Base-by-base conservation (phyloP, 2,888 invertebrate genomes). In the Miltochrista miniata region DNA sequence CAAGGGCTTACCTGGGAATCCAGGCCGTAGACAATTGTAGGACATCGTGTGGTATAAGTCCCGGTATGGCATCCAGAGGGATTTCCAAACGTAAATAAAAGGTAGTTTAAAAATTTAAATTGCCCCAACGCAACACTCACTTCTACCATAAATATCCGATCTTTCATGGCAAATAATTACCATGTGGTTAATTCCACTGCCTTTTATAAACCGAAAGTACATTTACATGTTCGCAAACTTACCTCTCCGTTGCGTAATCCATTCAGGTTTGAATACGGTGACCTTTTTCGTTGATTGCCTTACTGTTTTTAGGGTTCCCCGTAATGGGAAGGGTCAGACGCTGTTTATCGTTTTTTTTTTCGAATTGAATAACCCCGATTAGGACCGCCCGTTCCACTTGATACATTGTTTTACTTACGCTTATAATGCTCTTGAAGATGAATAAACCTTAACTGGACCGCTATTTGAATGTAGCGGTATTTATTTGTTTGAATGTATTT, bases 121-220 rank as follows among this genome's bases (percentile, higher is more conserved):
- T 13, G 18, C 24, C 29, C 29, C 29, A 29, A 35, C 36, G 13
- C 38, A 33, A 45, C 39, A 41, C 40, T 45, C 40, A 39, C 40
- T 50, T 15, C 14, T 30, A 3, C 12, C 18, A 35, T 13, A 36
- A 46, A 12, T 7, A 34, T 8, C 24, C 29, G 30, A 36, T 40
- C 41, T 50, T 50, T 44, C 24, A 36, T 36, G 18, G 8, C 7
- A 15, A 48, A 24, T 45, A 45, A 18, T 34, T 49, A 15, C 34
- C 14, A 24, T 31, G 30, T 3, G 40, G n/a, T 10, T 45, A 14
- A 42, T 37, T 42, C 24, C 15, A 42, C 30, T 15, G 29, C 41
- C 35, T 30, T 35, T 24, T 34, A 44, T 18, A 41, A 35, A 15
- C 29, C 40, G 40, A 31, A 35, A 37, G n/a, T 18, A 5, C 4